Base-by-base conservation (phyloP, 1,140 invertebrate species). In the Caenorhabditis inopinata region DNA sequence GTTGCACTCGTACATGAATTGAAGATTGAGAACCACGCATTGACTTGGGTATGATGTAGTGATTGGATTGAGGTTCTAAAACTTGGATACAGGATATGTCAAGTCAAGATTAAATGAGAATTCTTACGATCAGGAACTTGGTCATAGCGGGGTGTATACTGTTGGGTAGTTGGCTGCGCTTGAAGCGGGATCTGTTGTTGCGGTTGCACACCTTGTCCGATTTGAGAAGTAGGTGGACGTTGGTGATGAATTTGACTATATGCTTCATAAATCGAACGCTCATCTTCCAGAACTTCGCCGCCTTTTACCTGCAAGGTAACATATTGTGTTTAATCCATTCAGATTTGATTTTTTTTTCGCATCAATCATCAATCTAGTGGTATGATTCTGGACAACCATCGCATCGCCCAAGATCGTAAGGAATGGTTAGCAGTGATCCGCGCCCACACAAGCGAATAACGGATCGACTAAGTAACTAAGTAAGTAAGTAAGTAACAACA, bases 161-260 rank as follows among this genome's bases (percentile, higher is more conserved):
- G 58, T 21, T 58, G 53, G 5, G 38, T 5, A 14, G 14, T 42
- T 42, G 38, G 38, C n/a, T 58, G 53, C 35, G 49, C 21, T 1
- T 7, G 27, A 32, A 32, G 29, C n/a, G 14, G 32, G 21, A 68
- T 38, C 12, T 29, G 58, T 7, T 68, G 11, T 38, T 7, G 14
- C 6, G 58, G 29, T 27, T 68, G 58, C 2, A 35, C 14, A 9
- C 58, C 58, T 18, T 18, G n/a, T n/a, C 27, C 27, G 27, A 68
- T 68, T 1, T 35, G 32, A 38, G 58, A 11, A 38, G n/a, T n/a
- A n/a, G 29, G 58, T 21, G 58, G 58, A 38, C 58, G 58, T 68
- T 68, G 58, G n/a, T 68, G 58, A 9, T 68, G 32, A 9, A 68
- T 68, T 68, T 68, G 58, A 11, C 58, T 68, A n/a, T 68, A 68